Conservation (phyloP, 1,140 invertebrate species). For the Aphis gossypii region DNA sequence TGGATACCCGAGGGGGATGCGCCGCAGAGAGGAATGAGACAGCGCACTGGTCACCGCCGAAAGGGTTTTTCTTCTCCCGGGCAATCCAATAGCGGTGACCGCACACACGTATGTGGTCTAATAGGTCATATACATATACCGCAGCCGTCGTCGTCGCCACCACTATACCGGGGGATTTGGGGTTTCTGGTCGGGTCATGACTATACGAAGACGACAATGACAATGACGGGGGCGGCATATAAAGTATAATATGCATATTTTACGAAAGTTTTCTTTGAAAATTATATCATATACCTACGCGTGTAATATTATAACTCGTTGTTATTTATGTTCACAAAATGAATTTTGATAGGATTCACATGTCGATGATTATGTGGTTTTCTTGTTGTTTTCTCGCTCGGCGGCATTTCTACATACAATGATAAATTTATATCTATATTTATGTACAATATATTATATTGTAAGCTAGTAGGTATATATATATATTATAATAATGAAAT, state of each 20-base stretch:
- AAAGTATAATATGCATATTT: not conserved
- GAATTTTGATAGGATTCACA: slow-evolving; percentile 57
- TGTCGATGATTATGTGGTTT: slow-evolving; percentile 53
- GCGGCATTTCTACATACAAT: not conserved
- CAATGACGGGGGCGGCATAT: not conserved
- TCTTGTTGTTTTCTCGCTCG: slow-evolving; percentile 37
- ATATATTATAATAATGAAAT: not conserved
- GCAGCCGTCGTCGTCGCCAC: not conserved
- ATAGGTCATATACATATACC: not conserved
- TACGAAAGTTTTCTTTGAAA: slow-evolving; percentile 43
- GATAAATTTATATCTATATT: not conserved
- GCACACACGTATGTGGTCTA: slow-evolving; percentile 28
- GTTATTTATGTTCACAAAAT: slow-evolving; percentile 35
- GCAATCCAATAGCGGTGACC: slow-evolving; percentile 25
- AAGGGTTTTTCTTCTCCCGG: slow-evolving; percentile 9
- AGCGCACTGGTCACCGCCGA: not conserved
- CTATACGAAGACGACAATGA: not conserved
- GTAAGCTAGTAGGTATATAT: no score
- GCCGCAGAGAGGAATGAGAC: not conserved
- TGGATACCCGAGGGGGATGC: not conserved
- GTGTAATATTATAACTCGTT: not conserved
- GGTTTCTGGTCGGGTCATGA: not conserved
- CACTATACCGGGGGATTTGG: not conserved
- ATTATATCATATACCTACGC: not conserved
- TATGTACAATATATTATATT: not conserved